phyloP scores from a whole-genome alignment of 2,113 vertebrate genomes.

The Gavia stellata region DNA sequence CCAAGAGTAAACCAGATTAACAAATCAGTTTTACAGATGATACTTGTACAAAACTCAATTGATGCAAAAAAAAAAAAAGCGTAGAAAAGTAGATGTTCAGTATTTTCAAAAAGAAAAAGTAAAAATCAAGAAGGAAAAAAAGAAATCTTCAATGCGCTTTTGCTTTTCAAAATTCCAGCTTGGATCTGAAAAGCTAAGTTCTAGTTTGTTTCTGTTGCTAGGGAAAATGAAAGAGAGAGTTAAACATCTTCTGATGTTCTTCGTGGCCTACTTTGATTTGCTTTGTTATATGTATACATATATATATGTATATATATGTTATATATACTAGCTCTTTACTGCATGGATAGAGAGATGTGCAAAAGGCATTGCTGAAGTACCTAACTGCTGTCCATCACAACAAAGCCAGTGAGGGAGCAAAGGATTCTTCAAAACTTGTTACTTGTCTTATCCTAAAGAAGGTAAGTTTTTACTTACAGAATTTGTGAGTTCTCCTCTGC shows the following conservation, averaged over 20 bases:
- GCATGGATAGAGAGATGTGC: background rate
- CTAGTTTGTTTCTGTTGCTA: background rate
- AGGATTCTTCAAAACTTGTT: background rate
- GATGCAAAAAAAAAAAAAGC: background rate
- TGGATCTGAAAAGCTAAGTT: background rate
- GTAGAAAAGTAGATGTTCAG: background rate
- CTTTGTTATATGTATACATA: background rate
- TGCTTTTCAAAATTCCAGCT: background rate
- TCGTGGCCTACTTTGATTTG: background rate
- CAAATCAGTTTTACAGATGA: background rate
- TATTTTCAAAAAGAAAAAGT: background rate
- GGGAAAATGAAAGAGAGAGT: background rate
- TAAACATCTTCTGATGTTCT: background rate
- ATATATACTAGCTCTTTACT: background rate
- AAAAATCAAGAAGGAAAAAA: background rate
- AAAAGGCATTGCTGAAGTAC: background rate
- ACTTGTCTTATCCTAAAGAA: background rate
- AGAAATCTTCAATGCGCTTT: background rate
- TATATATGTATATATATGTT: too few species aligned
- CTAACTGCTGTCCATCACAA: background rate
- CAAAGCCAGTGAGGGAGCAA: background rate
- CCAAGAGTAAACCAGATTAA: background rate
- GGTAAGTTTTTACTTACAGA: background rate
- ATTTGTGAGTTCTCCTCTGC: background rate
- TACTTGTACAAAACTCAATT: background rate